These are phyloP conservation scores for Lagopus muta DNA, from an alignment of 2,113 vertebrate species.

Conservation along the genomic window DNA sequence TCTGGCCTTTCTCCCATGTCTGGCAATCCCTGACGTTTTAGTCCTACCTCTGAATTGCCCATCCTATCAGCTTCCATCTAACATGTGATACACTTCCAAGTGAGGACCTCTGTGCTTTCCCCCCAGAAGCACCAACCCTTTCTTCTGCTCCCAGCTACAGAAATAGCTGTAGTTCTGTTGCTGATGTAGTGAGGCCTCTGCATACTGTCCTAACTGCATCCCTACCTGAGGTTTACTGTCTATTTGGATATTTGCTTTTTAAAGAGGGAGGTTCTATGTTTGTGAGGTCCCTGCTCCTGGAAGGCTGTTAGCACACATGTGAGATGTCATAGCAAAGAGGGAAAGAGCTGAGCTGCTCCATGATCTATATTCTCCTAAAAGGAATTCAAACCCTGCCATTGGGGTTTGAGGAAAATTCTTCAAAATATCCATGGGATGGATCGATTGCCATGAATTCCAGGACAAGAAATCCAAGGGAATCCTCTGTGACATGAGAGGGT, in stretches of 20 bases:
- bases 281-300: neutral
- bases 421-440: neutral
- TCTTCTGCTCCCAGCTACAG: neutral
- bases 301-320: neutral
- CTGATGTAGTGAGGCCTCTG: neutral
- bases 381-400: neutral
- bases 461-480: neutral
- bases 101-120: neutral
- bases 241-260: fast-evolving
- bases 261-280: neutral
- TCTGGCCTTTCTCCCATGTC: neutral
- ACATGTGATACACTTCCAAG: fast-evolving
- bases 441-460: neutral
- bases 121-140: neutral
- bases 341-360: neutral
- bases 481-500: neutral
- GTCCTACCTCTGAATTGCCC: neutral
- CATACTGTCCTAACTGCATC: neutral
- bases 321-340: neutral
- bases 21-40: neutral
- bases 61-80: neutral
- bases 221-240: neutral
- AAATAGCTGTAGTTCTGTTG: neutral
- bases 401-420: neutral
- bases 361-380: neutral